Percentiles rank a stretch among this genome's conserved stretches.
phyloP scores from a whole-genome alignment of 2,888 invertebrate species.

The Ariolimax columbianus region DNA sequence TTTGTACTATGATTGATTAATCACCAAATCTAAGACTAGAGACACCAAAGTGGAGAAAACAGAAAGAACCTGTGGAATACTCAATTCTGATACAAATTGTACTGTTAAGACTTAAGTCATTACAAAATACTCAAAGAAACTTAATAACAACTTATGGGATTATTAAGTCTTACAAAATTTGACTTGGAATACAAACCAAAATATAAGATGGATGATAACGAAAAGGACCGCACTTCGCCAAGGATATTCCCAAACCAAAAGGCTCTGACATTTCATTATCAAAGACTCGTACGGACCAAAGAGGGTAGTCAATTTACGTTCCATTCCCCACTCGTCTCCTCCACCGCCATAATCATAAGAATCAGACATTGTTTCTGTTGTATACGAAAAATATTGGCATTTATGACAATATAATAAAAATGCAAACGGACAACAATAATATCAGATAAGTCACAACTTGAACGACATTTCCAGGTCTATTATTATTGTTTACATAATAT shows the following conservation, averaged over 20 bases:
- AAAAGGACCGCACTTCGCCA: conserved; percentile 74
- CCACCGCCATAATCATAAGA: conserved; percentile 29
- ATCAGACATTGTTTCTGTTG: conserved; percentile 51
- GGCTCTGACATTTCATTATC: conserved; percentile 76
- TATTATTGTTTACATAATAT: conserved; percentile 45
- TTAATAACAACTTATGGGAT: background rate
- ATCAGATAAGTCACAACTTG: background rate
- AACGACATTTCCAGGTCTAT: background rate
- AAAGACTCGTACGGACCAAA: conserved; percentile 76
- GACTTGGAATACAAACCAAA: conserved; percentile 73
- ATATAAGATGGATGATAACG: conserved; percentile 74
- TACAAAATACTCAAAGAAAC: background rate
- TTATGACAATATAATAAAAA: background rate
- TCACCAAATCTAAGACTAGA: too few relatives aligned
- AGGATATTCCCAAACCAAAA: conserved; percentile 79
- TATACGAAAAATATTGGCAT: background rate
- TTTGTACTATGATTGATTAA: too few relatives aligned
- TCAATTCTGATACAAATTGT: too few relatives aligned
- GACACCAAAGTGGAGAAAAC: too few relatives aligned
- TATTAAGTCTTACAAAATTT: background rate
- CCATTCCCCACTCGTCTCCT: conserved; percentile 50
- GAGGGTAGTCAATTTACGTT: conserved; percentile 62
- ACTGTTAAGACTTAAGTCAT: too few relatives aligned
- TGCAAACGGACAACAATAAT: background rate
- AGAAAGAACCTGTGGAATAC: too few relatives aligned